A percentile compares a stretch with the other conserved stretches of the same genome.
These are phyloP conservation scores for Brachionus rubens DNA, from an alignment of 1,140 invertebrate genomes.

Conservation along the genomic window DNA sequence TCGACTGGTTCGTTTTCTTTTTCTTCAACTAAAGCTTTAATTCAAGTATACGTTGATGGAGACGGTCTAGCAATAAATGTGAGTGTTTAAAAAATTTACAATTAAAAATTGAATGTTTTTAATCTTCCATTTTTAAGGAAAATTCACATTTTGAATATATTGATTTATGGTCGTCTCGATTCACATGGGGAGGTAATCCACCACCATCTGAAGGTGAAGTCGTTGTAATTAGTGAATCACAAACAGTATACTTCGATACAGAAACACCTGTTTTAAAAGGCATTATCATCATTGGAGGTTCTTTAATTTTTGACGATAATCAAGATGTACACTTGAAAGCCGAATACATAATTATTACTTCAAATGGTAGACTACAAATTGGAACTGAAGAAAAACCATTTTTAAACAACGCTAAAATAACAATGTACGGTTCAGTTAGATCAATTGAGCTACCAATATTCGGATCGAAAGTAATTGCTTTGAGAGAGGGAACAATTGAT, in stretches of 20 bases:
- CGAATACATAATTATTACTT: constrained; percentile 49
- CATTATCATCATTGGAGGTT: constrained; percentile 48
- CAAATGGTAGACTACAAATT: constrained; percentile 47
- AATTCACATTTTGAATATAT: constrained; percentile 49
- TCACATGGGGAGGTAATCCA: constrained; percentile 50
- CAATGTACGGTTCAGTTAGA: constrained; percentile 45
- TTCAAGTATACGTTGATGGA: background rate
- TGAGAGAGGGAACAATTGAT: constrained; percentile 48
- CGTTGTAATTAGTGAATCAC: constrained; percentile 52
- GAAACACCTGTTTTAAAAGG: constrained; percentile 52
- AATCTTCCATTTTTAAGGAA: background rate
- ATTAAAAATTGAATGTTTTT: background rate
- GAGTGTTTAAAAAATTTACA: background rate
- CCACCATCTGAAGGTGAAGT: constrained; percentile 53
- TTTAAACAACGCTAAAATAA: constrained; percentile 47
- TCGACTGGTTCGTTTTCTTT: background rate
- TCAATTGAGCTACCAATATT: constrained; percentile 48
- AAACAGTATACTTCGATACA: constrained; percentile 54
- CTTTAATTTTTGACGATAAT: constrained; percentile 48
- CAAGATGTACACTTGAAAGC: constrained; percentile 48
- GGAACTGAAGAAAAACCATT: constrained; percentile 49
- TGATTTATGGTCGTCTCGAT: constrained; percentile 52
- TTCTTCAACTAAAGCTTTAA: background rate
- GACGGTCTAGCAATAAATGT: constrained; percentile 10
- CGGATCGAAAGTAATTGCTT: constrained; percentile 48